Evolutionary conservation across 2,797 vertebrate species (phyloP).

Genomic region (Sebastes oblongus): DNA sequence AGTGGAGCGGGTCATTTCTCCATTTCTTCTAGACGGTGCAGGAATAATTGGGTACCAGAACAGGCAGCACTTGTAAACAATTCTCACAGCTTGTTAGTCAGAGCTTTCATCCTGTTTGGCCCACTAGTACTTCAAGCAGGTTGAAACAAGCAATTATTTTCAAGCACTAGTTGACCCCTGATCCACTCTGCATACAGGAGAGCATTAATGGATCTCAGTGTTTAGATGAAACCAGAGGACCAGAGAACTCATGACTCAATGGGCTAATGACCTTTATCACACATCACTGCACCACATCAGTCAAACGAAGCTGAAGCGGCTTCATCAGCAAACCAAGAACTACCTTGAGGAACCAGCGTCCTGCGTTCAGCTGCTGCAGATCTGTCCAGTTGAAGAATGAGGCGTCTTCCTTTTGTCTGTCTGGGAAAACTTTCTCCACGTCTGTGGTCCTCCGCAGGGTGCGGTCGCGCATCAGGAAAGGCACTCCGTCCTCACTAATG

Average conservation of each 20-base stretch:
- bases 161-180: background rate
- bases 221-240: background rate
- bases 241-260: background rate
- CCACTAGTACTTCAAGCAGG: background rate
- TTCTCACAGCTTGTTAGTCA: background rate
- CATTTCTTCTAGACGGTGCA: background rate
- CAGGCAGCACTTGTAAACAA: background rate
- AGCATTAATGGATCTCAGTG: background rate
- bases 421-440: conserved; percentile 85
- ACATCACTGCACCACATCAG: background rate
- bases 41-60: background rate
- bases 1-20: background rate
- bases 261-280: conserved; percentile 11
- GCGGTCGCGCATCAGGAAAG: conserved; percentile 92
- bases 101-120: background rate
- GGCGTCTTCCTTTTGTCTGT: conserved; percentile 78
- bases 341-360: conserved; percentile 94
- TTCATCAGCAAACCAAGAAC: background rate
- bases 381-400: conserved; percentile 94
- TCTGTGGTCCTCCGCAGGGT: conserved; percentile 92
- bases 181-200: background rate
- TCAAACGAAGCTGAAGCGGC: background rate
- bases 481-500: conserved; percentile 90
- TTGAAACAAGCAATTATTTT: background rate
- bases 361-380: conserved; percentile 89